Conservation (phyloP, 2,797 vertebrate species). For the Macropodus opercularis region DNA sequence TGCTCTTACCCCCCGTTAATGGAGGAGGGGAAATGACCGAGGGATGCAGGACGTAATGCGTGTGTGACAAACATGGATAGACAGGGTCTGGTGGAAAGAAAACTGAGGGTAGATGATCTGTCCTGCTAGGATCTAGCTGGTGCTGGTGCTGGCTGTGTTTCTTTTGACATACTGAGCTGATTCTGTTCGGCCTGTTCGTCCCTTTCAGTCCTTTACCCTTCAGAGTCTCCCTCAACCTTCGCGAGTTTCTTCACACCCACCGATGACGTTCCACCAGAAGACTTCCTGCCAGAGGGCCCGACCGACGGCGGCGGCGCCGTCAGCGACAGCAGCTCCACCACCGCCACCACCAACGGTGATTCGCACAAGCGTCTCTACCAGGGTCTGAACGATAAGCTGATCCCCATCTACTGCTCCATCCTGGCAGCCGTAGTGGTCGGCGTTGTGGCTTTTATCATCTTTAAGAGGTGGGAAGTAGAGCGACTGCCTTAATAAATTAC, state of each 20-base stretch:
- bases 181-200: constrained; percentile 1
- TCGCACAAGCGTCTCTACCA: constrained; percentile 78
- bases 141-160: too few species aligned
- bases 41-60: constrained; percentile 38
- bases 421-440: constrained; percentile 92
- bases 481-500: too few species aligned
- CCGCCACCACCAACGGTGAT: constrained; percentile 77
- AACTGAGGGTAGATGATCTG: background rate
- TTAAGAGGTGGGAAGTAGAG: constrained; percentile 86
- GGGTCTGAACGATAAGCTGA: constrained; percentile 88
- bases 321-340: too few species aligned
- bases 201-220: constrained; percentile 41
- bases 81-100: background rate
- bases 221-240: constrained; percentile 19
- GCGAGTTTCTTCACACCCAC: constrained; percentile 28
- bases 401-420: constrained; percentile 97
- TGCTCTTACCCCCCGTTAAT: constrained; percentile 61
- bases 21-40: constrained; percentile 51
- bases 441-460: constrained; percentile 92
- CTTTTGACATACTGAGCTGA: constrained; percentile 3
- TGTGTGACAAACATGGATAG: constrained; percentile 29
- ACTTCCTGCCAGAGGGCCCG: constrained; percentile 42
- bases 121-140: too few species aligned
- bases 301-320: constrained; percentile 18
- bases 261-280: background rate